Base-by-base conservation (phyloP, 2,888 invertebrate species). In the Ophion slaviceki region DNA sequence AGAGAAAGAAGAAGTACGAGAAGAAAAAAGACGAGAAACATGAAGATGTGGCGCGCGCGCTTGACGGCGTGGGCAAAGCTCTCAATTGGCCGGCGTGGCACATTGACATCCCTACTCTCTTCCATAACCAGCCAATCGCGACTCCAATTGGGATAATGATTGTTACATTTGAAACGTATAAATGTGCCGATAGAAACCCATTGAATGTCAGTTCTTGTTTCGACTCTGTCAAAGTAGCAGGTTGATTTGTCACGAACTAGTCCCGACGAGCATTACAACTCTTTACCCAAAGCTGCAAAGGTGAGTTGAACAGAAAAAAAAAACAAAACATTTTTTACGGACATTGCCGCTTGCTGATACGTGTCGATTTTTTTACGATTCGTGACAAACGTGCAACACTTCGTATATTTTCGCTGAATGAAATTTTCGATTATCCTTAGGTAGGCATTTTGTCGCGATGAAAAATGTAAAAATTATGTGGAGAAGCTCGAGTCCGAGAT, bases 81-180 rank as follows among this genome's bases (percentile, higher is more conserved):
- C 71, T 83, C 82, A 62, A 88, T 87, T 88, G 88, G 88, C 82
- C 64, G 62, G 76, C 76, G 76, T 76, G 32, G 62, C 61, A 86
- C 45, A 68, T 59, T 64, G 53, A 59, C 67, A 20, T 40, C 84
- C 88, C 88, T 76, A 81, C 84, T 79, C 67, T 57, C 7, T 36
- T 17, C 11, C 45, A 36, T 32, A 64, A 76, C 72, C 89, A 90
- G 88, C 93, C 93, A 93, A 93, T 93, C 91, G 89, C 89, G 88
- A 88, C 89, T 88, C 89, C 91, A 91, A 91, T 90, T 91, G 92
- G 85, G 90, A 90, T 89, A 90, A 90, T 91, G 90, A 90, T 92
- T 91, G 92, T 91, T 90, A 91, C 91, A 92, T 92, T 93, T 92
- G 89, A 92, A 93, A 92, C 91, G 93, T 93, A 93, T 93, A 93